Evolutionary conservation across 2,797 vertebrate genomes (phyloP), one percentile per base, ranked within the genome.

Genomic region (Chelon auratus): DNA sequence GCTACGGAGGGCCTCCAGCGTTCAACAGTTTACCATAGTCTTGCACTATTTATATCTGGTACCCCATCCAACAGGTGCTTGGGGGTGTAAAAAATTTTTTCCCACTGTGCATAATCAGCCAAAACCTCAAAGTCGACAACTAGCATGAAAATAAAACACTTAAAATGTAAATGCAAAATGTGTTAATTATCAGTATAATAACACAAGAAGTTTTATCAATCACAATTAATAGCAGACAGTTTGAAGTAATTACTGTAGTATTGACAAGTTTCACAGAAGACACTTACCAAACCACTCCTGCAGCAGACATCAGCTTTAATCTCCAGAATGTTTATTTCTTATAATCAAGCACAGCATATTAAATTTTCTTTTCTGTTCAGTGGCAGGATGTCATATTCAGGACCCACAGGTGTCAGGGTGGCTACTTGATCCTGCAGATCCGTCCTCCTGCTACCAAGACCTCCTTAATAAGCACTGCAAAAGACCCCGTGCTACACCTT

Each of bases 401-500:
- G 97, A 98, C 84, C 96, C 97, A 36, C 95, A 96, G 88, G 95
- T 97, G 73, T 96, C 96, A 17, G 95, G 94, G 0, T 98, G 97
- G 97, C 94, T 99, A 8, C 89, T 98, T 82, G 95, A 98, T 77
- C 96, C 97, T 17, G 85, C 91, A 0, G 95, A 97, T 69, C 92
- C 94, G 0, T 89, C 93, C 36, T 91, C 94, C 52, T 94, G 94
- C 58, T 98, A 95, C 91, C 91, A 93, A 64, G 87, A 94, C 37
- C 94, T 99, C 69, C 89, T 96, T 45, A 78, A 72, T 59, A 96
- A 95, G 87, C 91, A 96, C 89, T 88, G 87, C 56, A 90, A 76
- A 68, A 86, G 62, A 36, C 14, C 91, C 5, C 14, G 2, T 26
- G 8, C 20, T 26, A 11, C 57, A 15, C 66, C 84, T 20, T 54